phyloP scores from a whole-genome alignment of 2,113 vertebrate species.

The Indri indri region DNA sequence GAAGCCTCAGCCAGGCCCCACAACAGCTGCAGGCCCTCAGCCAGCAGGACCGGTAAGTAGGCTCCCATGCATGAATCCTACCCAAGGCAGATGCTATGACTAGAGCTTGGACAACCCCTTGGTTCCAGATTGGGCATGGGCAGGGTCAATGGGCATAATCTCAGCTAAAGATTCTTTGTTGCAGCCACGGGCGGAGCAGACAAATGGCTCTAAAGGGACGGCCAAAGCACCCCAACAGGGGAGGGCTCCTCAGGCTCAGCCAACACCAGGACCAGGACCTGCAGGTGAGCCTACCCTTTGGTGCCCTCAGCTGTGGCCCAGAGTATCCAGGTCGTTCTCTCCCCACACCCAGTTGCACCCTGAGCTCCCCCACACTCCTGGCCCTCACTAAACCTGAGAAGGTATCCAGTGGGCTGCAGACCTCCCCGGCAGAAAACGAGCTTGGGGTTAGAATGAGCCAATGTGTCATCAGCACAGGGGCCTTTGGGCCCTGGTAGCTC shows the following conservation, averaged over 20 bases:
- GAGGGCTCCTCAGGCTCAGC: slow-evolving; percentile 85
- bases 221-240: slow-evolving; percentile 88
- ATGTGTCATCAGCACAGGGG: neutral
- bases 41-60: slow-evolving; percentile 85
- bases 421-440: neutral
- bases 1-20: slow-evolving; percentile 81
- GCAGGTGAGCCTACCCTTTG: slow-evolving; percentile 85
- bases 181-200: slow-evolving; percentile 89
- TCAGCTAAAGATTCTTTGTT: slow-evolving; percentile 39
- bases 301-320: neutral
- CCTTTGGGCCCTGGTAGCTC: neutral
- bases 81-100: neutral
- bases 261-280: slow-evolving; percentile 85
- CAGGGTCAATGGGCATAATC: neutral
- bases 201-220: slow-evolving; percentile 83
- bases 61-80: neutral
- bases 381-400: neutral
- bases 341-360: fast-evolving
- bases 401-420: neutral
- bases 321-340: neutral
- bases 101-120: neutral
- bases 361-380: no score
- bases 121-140: neutral
- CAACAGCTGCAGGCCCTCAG: slow-evolving; percentile 80
- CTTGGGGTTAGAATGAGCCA: neutral